Evolutionary conservation across 2,797 vertebrate species (phyloP), one percentile per base, ranked within the genome.

Genomic region (Cossypha heuglini): DNA sequence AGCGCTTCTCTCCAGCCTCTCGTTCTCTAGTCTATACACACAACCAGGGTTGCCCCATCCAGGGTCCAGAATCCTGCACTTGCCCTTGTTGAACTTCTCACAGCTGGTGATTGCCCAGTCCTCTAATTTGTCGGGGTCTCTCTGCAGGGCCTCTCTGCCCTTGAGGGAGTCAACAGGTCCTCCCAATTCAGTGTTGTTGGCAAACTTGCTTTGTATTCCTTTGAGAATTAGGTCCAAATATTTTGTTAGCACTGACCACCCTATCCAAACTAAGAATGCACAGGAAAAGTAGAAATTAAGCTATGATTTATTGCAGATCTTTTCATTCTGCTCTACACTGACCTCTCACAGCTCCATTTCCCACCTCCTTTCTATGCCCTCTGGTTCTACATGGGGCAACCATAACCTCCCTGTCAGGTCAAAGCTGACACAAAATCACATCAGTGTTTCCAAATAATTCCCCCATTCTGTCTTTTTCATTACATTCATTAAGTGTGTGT

Each of bases 111-210:
- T 38, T 76, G 16, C 19, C 24, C 46, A 31, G 16, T 17, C 20
- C 48, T 31, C 20, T 61, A 1, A 46, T 54, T 61, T 40, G 46
- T 68, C 0, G 0, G 7, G 20, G 13, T 77, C 55, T 61, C 11
- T 61, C 12, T 67, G n/a, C n/a, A 66, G 37, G 22, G 2, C 4
- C 52, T 67, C 20, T 54, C 55, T 86, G 55, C 29, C 35, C 40
- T 40, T 69, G 40, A 40, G 29, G 40, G 40, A 21, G 11, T 20
- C 55, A 46, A 40, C 63, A 77, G 29, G 21, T 62, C 55, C 55
- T 48, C 48, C 10, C 16, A 35, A 6, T 54, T 52, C 33, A 18
- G 17, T 31, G 33, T 26, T 48, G 35, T 22, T 61, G 35, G 33
- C 29, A 69, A 54, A 54, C 24, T 29, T 68, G 31, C 24, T 25